Evolutionary conservation across 2,113 vertebrate species (phyloP), one percentile per base, ranked within the genome.

Genomic region (Oenanthe oenanthe): DNA sequence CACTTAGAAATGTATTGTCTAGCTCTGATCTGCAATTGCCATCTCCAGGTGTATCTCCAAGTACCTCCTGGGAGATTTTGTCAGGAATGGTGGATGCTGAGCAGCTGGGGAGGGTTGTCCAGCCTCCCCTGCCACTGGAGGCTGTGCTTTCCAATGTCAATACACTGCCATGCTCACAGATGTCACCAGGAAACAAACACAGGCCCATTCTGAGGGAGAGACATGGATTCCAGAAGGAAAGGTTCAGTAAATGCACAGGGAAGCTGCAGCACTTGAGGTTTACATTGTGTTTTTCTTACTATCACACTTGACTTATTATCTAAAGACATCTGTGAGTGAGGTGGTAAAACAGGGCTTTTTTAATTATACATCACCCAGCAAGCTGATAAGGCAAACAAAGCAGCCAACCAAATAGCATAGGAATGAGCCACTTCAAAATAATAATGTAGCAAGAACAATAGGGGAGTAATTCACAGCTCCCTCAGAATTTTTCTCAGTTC

Each of bases 301-400:
- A 12, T 76, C 57, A 31, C 60, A 43, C 61, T 86, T 40, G 17
- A 12, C 89, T 17, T 76, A 24, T 85, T 93, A 40, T 93, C 95
- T 85, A 79, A 89, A 88, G 38, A 29, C 43, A 88, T 94, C 42
- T 91, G 34, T 92, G 86, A 84, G 73, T 40, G 68, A 95, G 47
- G 34, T 94, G 79, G 89, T 96, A 92, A 93, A 96, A 81, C 45
- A 82, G 90, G 57, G 29, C 47, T 95, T 72, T 90, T 96, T 73
- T 92, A 97, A 96, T 97, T 96, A 89, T 16, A 78, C 56, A 89
- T 92, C 88, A 93, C 54, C 48, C 60, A 62, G 58, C 42, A 95
- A 95, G 57, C 32, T 77, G 85, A 84, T 95, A 97, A 95, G 80
- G 75, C 89, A 91, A 95, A 92, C 85, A 84, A 94, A 96, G 78